Evolutionary conservation across 2,888 invertebrate genomes (phyloP), one percentile per base, ranked within the genome.

Genomic region (Dione juno): DNA sequence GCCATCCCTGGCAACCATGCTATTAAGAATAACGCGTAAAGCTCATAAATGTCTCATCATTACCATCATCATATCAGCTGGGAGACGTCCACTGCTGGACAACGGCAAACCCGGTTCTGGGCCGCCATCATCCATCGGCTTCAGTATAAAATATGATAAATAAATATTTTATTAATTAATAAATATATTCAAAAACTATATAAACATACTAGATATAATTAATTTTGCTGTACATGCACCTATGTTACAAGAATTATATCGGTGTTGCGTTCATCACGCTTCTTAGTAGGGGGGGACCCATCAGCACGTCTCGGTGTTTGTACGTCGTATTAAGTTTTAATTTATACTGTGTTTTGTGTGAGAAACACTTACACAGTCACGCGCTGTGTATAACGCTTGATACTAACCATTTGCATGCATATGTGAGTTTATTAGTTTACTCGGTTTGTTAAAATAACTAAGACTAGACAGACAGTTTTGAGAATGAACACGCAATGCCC

Each of bases 221-320:
- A 63, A 41, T 45, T 61, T 45, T 13, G 19, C 14, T 50, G 19
- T 45, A 35, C 16, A 37, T 37, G 35, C 54, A 37, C 16, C 54
- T 16, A 54, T 50, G 2, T 50, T 50, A 40, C 50, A 14, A 37
- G 50, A 50, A 64, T 48, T 48, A 64, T 63, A 63, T 63, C 37
- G 1, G 28, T 63, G 45, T 35, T 21, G 19, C 13, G 37, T 50
- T 50, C 64, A 48, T 64, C 61, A 50, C 50, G 37, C 21, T 64
- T 52, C 64, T 52, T 37, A 50, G 50, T 21, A 64, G 64, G 64
- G n/a, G 28, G 64, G 64, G 48, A 10, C 40, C 50, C 61, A 54
- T 61, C 40, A 35, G 61, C 70, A 70, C 70, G 70, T 70, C 54
- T 41, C 48, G 54, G 16, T 67, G 70, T 70, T 70, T 70, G 67